Percentiles rank a stretch among this genome's conserved stretches.
Conservation (phyloP, 2,113 vertebrate species). For the Paraplagusia blochii region DNA sequence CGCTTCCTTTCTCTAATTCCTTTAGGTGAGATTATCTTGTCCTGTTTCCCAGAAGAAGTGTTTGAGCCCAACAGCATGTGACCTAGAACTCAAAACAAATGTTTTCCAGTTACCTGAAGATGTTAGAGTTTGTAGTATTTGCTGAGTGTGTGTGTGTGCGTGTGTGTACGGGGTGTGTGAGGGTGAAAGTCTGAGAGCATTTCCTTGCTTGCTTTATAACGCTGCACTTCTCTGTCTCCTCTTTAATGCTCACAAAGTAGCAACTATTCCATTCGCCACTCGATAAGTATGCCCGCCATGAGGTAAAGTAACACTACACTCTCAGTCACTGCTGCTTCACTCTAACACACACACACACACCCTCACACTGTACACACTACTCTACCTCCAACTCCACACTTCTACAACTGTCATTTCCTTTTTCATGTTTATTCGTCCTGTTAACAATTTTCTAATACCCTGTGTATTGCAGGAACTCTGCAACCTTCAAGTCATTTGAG, state of each 20-base stretch:
- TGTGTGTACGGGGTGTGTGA: no score
- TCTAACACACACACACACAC: not conserved
- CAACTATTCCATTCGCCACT: conserved; percentile 98
- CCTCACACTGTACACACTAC: not conserved
- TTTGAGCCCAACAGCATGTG: not conserved
- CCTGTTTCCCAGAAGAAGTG: not conserved
- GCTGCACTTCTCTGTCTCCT: conserved; percentile 73
- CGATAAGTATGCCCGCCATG: conserved; percentile 98
- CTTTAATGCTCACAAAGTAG: conserved; percentile 85
- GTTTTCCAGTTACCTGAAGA: not conserved
- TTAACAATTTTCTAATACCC: not conserved
- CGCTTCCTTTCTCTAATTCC: conserved; percentile 92
- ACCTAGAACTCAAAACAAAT: not conserved
- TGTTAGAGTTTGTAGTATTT: not conserved
- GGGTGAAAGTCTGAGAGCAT: no score
- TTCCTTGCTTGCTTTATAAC: conserved; percentile 63
- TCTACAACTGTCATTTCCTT: not conserved
- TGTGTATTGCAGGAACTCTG: conserved; percentile 83
- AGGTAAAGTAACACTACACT: conserved; percentile 83
- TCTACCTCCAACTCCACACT: not conserved
- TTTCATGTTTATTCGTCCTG: not conserved
- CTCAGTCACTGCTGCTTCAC: not conserved
- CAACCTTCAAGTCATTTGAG: conserved; percentile 97
- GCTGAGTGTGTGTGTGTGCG: conserved; percentile 8
- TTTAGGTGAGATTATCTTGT: conserved; percentile 87